Conservation (phyloP, 2,888 invertebrate genomes). For the Melanargia galathea region DNA sequence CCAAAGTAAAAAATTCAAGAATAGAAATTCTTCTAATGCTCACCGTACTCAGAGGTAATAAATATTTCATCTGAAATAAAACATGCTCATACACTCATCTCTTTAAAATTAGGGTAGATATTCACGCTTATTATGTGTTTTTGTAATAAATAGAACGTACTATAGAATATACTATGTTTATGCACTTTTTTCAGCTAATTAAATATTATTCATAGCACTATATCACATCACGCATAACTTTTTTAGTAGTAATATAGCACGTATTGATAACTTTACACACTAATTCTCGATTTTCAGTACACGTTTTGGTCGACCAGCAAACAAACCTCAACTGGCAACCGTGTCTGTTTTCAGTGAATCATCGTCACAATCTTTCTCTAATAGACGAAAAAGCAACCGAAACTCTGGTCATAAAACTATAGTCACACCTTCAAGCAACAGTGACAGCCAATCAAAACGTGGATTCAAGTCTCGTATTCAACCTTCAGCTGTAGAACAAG, state of each 20-base stretch:
- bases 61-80: slow-evolving; percentile 35
- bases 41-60: slow-evolving; percentile 72
- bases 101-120: neutral
- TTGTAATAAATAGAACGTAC: neutral
- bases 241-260: slow-evolving; percentile 4
- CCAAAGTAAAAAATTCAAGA: slow-evolving; percentile 75
- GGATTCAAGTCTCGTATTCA: slow-evolving; percentile 87
- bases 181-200: neutral
- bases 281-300: slow-evolving; percentile 70
- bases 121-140: neutral
- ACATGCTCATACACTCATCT: neutral
- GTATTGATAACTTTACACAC: slow-evolving; percentile 30
- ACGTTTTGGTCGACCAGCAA: slow-evolving; percentile 73
- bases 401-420: slow-evolving; percentile 72
- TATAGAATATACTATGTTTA: neutral
- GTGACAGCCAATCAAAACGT: slow-evolving; percentile 77
- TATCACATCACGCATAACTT: neutral
- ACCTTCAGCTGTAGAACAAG: slow-evolving; percentile 80
- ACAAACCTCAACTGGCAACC: slow-evolving; percentile 83
- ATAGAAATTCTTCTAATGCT: slow-evolving; percentile 62
- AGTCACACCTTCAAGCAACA: slow-evolving; percentile 68
- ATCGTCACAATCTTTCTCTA: slow-evolving; percentile 73
- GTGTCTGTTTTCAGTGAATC: slow-evolving; percentile 86
- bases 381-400: slow-evolving; percentile 77
- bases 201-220: neutral